phyloP scores from a whole-genome alignment of 2,113 vertebrate genomes.

The Lasiurus borealis region DNA sequence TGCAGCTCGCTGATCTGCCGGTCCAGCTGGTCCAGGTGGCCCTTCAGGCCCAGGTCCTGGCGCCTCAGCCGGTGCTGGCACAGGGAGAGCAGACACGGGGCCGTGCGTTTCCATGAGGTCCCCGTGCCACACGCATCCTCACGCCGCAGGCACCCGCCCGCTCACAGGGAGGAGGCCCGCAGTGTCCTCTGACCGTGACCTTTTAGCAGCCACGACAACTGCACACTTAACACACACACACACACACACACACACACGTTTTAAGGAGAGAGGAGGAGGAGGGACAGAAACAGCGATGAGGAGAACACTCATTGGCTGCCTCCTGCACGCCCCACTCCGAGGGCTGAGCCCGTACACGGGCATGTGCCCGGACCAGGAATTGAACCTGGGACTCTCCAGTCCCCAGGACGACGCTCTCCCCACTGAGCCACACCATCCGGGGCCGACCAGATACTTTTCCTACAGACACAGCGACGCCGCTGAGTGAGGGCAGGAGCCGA shows the following conservation, averaged over 20 bases:
- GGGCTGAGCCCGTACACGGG: too few species aligned
- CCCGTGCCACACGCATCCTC: accelerated
- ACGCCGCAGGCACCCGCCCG: accelerated
- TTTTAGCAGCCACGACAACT: accelerated
- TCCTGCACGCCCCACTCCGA: too few species aligned
- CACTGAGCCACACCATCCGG: too few species aligned
- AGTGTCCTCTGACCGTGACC: accelerated
- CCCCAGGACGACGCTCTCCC: too few species aligned
- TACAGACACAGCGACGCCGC: accelerated
- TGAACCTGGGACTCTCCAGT: too few species aligned
- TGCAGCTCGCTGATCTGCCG: slow-evolving; percentile 95
- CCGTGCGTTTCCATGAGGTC: neutral
- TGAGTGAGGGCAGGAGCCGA: accelerated
- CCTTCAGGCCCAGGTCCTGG: slow-evolving; percentile 94
- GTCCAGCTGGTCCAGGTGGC: slow-evolving; percentile 94
- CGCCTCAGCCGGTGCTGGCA: slow-evolving; percentile 91
- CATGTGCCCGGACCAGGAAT: too few species aligned
- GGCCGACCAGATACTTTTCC: accelerated
- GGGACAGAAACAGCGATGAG: too few species aligned
- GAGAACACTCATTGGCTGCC: too few species aligned
- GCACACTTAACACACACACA: accelerated
- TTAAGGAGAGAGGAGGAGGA: too few species aligned
- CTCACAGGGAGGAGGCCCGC: neutral
- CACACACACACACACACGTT: too few species aligned
- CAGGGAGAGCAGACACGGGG: neutral